A percentile compares a stretch with the other conserved stretches of the same genome.
Conservation (phyloP, 2,797 vertebrate species). For the Mastacembelus armatus region DNA sequence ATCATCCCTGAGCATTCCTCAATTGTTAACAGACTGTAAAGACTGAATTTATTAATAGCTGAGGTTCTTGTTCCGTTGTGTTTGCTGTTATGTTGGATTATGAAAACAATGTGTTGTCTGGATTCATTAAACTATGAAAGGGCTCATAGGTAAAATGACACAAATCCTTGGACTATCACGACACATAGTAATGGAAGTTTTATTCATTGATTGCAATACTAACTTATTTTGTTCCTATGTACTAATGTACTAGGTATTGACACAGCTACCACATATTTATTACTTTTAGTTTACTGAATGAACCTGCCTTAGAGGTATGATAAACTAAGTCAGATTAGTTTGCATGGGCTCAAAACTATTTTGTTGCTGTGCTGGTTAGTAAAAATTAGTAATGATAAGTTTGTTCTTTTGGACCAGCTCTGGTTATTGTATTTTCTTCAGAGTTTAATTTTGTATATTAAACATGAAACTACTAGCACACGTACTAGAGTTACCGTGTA, state of each 20-base stretch:
- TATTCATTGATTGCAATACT: slow-evolving; percentile 15
- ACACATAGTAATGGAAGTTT: not conserved
- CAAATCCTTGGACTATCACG: slow-evolving; percentile 12
- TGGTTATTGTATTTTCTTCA: slow-evolving; percentile 71
- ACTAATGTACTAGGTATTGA: slow-evolving; percentile 32
- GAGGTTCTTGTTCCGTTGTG: not conserved
- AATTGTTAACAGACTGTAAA: slow-evolving; percentile 42
- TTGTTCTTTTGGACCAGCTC: slow-evolving; percentile 80
- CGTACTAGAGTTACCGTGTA: slow-evolving; percentile 17
- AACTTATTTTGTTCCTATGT: slow-evolving; percentile 54
- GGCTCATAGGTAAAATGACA: slow-evolving; percentile 4
- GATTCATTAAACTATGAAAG: slow-evolving; percentile 11
- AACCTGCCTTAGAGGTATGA: slow-evolving; percentile 41
- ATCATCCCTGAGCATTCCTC: slow-evolving; percentile 79
- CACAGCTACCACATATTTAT: slow-evolving; percentile 50
- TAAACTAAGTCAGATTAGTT: slow-evolving; percentile 5
- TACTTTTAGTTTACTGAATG: slow-evolving; percentile 39
- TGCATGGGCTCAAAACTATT: slow-evolving; percentile 8
- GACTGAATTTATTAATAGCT: slow-evolving; percentile 44
- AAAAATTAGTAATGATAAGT: slow-evolving; percentile 51
- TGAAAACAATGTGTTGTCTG: slow-evolving; percentile 4
- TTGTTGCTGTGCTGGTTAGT: slow-evolving; percentile 53
- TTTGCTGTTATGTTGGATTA: slow-evolving; percentile 22
- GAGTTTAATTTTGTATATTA: slow-evolving; percentile 67
- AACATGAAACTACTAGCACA: slow-evolving; percentile 22